Evolutionary conservation across 2,113 vertebrate genomes (phyloP).

Genomic region (Cariama cristata): DNA sequence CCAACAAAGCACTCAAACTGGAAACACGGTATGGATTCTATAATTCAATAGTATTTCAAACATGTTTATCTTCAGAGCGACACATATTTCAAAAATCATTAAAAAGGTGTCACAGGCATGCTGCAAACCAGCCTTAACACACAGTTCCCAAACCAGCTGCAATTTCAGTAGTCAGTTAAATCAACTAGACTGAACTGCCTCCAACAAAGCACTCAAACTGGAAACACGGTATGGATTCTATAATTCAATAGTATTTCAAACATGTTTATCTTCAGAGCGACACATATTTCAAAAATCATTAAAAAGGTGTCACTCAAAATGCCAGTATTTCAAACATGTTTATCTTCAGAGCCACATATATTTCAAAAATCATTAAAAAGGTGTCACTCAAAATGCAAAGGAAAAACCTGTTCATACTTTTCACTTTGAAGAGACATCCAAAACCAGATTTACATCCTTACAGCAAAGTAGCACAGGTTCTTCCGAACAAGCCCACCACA

Average conservation of each 20-base stretch:
- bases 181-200: not conserved
- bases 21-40: not conserved
- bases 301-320: not conserved
- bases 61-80: not conserved
- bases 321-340: not conserved
- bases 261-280: not conserved
- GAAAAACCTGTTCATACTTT: not conserved
- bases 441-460: not conserved
- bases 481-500: not conserved
- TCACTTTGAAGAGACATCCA: not conserved
- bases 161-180: not conserved
- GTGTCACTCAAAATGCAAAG: not conserved
- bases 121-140: not conserved
- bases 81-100: no score
- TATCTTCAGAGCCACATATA: not conserved
- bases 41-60: not conserved
- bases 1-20: not conserved
- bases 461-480: not conserved
- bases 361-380: not conserved
- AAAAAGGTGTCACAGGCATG: no score
- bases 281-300: not conserved
- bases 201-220: not conserved
- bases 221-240: not conserved
- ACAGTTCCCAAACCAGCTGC: not conserved
- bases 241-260: not conserved